Conservation (phyloP, 92 coral and sea anemone genomes). For the Galaxea fascicularis region DNA sequence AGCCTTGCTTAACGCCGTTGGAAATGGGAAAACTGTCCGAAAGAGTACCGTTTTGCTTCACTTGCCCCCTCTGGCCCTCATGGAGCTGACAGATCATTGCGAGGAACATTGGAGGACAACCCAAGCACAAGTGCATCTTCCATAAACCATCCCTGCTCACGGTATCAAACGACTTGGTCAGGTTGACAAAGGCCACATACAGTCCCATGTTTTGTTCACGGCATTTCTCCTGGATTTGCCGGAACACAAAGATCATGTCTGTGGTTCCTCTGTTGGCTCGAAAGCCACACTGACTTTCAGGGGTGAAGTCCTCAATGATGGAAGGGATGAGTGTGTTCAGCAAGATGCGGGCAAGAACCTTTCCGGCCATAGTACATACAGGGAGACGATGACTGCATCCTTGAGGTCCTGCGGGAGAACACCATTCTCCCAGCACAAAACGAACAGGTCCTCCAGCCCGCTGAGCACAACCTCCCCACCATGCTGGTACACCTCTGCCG, state of each 20-base stretch:
- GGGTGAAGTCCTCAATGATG: constrained; percentile 20
- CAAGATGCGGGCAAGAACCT: constrained; percentile 21
- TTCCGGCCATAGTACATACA: constrained; percentile 29
- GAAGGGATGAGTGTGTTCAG: constrained; percentile 25
- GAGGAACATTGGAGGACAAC: constrained; percentile 37
- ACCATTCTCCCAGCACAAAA: too few species aligned
- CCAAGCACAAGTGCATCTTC: constrained; percentile 31
- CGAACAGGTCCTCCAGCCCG: constrained; percentile 6
- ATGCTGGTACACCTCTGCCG: background rate
- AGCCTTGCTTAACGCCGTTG: constrained; percentile 42
- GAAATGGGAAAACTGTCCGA: constrained; percentile 24
- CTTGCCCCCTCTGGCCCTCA: constrained; percentile 18
- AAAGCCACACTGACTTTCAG: constrained; percentile 44
- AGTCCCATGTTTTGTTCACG: constrained; percentile 54
- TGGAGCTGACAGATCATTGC: constrained; percentile 9
- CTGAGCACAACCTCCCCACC: constrained; percentile 9
- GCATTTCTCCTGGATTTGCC: constrained; percentile 66
- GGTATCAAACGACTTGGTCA: constrained; percentile 59
- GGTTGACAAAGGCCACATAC: constrained; percentile 44
- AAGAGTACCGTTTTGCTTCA: background rate
- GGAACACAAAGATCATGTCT: constrained; percentile 56
- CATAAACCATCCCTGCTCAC: constrained; percentile 43
- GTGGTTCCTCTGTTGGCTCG: constrained; percentile 52
- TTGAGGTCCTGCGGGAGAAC: background rate
- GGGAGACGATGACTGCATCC: too few species aligned